phyloP scores from a whole-genome alignment of 2,888 invertebrate species.

The Rhagium mordax region DNA sequence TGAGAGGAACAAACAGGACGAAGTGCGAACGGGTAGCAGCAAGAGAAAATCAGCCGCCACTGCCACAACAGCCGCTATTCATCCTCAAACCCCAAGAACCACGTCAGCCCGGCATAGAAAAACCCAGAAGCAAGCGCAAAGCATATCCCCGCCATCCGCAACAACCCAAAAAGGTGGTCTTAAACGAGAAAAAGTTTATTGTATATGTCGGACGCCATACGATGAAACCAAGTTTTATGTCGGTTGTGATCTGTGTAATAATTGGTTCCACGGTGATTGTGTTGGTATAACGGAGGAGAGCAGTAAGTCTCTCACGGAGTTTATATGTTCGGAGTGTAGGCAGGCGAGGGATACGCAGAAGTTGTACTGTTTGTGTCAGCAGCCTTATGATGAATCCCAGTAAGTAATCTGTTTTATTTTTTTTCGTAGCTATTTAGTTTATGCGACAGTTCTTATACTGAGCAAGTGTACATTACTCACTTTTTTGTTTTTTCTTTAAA shows the following conservation, averaged over 20 bases:
- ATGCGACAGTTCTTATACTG: background rate
- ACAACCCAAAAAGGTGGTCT: constrained; percentile 30
- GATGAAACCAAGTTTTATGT: constrained; percentile 98
- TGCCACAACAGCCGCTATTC: constrained; percentile 64
- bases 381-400: constrained; percentile 98
- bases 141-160: constrained; percentile 35
- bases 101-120: constrained; percentile 46
- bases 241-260: constrained; percentile 96
- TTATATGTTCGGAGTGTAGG: constrained; percentile 89
- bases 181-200: constrained; percentile 66
- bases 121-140: constrained; percentile 45
- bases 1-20: constrained; percentile 77
- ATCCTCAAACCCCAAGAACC: constrained; percentile 47
- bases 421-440: background rate
- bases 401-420: constrained; percentile 71
- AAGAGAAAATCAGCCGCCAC: constrained; percentile 73
- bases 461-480: no score
- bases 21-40: constrained; percentile 75
- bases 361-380: constrained; percentile 95
- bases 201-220: constrained; percentile 94
- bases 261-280: constrained; percentile 99
- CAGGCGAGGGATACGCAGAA: constrained; percentile 92
- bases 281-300: constrained; percentile 94
- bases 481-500: no score
- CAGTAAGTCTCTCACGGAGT: constrained; percentile 92